phyloP scores from a whole-genome alignment of 1,140 invertebrate species.

The Ceratosolen solmsi region DNA sequence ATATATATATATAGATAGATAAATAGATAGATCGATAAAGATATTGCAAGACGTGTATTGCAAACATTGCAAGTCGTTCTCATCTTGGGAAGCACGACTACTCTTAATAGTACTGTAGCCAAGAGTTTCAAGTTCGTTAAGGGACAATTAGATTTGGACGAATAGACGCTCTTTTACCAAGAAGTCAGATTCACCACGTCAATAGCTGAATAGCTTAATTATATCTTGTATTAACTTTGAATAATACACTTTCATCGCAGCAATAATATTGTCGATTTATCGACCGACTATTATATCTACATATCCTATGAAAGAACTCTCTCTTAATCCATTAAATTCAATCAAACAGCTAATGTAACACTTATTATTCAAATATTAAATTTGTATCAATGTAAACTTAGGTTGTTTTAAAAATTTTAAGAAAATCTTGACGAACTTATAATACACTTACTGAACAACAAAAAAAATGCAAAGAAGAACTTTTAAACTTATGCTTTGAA shows the following conservation, averaged over 20 bases:
- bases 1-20: too few species aligned
- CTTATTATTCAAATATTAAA: too few species aligned
- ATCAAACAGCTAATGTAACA: background rate
- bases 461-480: too few species aligned
- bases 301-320: background rate
- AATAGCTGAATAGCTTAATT: constrained; percentile 64
- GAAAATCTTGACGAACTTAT: too few species aligned
- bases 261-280: constrained; percentile 59
- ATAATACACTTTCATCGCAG: constrained; percentile 48
- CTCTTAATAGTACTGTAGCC: constrained; percentile 38
- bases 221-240: constrained; percentile 62
- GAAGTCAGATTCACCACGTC: background rate
- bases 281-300: constrained; percentile 20
- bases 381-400: background rate
- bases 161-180: constrained; percentile 55
- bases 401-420: too few species aligned
- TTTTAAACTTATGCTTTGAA: too few species aligned
- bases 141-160: constrained; percentile 60
- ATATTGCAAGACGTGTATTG: background rate
- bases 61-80: background rate
- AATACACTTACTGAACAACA: too few species aligned
- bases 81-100: background rate
- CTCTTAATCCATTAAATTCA: background rate
- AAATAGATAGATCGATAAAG: too few species aligned
- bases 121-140: constrained; percentile 56